phyloP scores from a whole-genome alignment of 1,140 invertebrate species.

The Drosophila bipectinata region DNA sequence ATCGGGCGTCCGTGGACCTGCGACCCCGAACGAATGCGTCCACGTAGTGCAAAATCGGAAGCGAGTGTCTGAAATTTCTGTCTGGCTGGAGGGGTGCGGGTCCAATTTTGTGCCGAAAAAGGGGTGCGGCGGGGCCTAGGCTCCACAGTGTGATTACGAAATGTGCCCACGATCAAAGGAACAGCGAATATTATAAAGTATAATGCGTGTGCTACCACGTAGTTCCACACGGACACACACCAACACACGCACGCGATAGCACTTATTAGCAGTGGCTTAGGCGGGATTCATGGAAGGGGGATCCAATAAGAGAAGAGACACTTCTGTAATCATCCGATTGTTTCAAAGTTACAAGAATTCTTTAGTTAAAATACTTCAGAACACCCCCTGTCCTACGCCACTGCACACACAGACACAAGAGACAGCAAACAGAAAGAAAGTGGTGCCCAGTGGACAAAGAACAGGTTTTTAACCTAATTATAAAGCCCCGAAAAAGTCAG shows the following conservation, averaged over 20 bases:
- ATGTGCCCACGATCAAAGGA: conserved; percentile 40
- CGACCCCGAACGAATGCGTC: conserved; percentile 43
- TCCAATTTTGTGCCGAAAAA: not conserved
- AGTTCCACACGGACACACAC: conserved; percentile 52
- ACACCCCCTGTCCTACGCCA: not conserved
- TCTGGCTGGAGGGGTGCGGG: conserved; percentile 59
- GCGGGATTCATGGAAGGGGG: not conserved
- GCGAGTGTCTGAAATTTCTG: conserved; percentile 6
- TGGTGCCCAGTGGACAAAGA: conserved; percentile 74
- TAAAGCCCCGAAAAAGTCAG: conserved; percentile 41
- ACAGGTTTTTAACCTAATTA: conserved; percentile 82
- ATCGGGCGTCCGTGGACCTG: conserved; percentile 1
- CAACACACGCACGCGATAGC: conserved; percentile 8
- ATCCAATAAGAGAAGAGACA: not conserved
- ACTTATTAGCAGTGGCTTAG: conserved; percentile 1
- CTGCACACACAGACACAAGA: conserved; percentile 17
- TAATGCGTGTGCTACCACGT: conserved; percentile 76
- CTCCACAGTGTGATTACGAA: conserved; percentile 75
- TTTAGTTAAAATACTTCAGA: not conserved
- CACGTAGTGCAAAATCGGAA: conserved; percentile 77
- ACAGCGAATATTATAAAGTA: conserved; percentile 54
- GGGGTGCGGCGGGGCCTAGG: conserved; percentile 29
- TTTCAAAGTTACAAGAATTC: not conserved
- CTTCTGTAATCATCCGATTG: not conserved
- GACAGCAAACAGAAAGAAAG: conserved; percentile 65